Conservation (phyloP, 2,113 vertebrate genomes). For the Scopus umbretta region DNA sequence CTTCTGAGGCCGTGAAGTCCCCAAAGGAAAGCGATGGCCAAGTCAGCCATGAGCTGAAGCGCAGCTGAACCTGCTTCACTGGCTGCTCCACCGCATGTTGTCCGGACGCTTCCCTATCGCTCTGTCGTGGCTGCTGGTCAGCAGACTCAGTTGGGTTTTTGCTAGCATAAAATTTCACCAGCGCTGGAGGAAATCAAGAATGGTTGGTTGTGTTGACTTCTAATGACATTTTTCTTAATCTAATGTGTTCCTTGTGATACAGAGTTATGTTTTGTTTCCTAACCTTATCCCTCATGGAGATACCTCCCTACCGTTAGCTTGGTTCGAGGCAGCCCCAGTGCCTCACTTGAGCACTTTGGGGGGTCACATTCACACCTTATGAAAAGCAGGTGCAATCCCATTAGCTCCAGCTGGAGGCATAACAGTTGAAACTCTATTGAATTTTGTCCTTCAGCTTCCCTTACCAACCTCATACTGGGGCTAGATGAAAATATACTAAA, state of each 20-base stretch:
- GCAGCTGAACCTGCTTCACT: background rate
- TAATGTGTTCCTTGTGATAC: accelerated
- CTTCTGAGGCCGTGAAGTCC: background rate
- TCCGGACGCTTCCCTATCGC: accelerated
- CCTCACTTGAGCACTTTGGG: background rate
- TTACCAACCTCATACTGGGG: background rate
- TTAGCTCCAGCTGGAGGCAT: background rate
- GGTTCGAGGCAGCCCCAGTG: background rate
- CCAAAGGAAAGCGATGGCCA: background rate
- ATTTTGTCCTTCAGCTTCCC: background rate
- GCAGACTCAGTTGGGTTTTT: background rate
- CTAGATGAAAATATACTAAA: background rate
- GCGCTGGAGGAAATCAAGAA: accelerated
- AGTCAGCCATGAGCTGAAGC: background rate
- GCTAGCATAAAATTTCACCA: too few relatives aligned
- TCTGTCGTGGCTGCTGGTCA: background rate
- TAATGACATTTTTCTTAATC: background rate
- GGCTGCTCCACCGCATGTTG: accelerated
- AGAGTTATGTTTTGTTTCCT: background rate
- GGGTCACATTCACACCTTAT: background rate
- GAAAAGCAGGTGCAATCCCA: constrained; percentile 9
- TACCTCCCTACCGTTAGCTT: accelerated
- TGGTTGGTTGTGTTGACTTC: background rate
- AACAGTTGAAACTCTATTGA: background rate
- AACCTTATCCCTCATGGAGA: background rate